phyloP scores from a whole-genome alignment of 2,797 vertebrate species.

The Sebastes itinus region DNA sequence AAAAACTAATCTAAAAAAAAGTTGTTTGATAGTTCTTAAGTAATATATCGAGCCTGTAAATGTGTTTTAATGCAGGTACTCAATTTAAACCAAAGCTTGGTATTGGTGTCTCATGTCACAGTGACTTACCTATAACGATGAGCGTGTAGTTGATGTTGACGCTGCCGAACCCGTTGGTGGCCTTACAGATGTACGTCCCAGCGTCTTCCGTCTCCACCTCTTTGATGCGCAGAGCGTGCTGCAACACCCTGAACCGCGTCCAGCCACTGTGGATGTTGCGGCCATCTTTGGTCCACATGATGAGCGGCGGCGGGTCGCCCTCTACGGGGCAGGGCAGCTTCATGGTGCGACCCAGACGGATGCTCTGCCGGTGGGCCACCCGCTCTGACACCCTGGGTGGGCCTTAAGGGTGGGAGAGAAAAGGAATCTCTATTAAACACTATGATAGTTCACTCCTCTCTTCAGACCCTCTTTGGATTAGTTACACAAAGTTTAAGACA shows the following conservation, averaged over 20 bases:
- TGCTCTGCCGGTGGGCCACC: slow-evolving; percentile 89
- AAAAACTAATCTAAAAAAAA: not conserved
- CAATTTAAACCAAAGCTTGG: not conserved
- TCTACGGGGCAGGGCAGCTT: slow-evolving; percentile 85
- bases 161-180: slow-evolving; percentile 97
- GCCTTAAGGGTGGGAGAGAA: slow-evolving; percentile 73
- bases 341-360: slow-evolving; percentile 82
- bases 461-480: not conserved
- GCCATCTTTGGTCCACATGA: slow-evolving; percentile 87
- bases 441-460: not conserved
- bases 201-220: slow-evolving; percentile 93
- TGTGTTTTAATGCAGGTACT: not conserved
- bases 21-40: not conserved
- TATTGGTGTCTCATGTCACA: not conserved
- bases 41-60: not conserved
- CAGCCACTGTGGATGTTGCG: slow-evolving; percentile 94
- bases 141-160: slow-evolving; percentile 97
- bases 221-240: slow-evolving; percentile 92
- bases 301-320: slow-evolving; percentile 84
- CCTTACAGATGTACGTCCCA: slow-evolving; percentile 94
- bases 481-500: not conserved
- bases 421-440: not conserved
- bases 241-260: slow-evolving; percentile 91
- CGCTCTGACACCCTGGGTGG: slow-evolving; percentile 91
- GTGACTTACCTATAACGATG: slow-evolving; percentile 90